Evolutionary conservation across 2,113 vertebrate species (phyloP).

Genomic region (Percina caprodes): DNA sequence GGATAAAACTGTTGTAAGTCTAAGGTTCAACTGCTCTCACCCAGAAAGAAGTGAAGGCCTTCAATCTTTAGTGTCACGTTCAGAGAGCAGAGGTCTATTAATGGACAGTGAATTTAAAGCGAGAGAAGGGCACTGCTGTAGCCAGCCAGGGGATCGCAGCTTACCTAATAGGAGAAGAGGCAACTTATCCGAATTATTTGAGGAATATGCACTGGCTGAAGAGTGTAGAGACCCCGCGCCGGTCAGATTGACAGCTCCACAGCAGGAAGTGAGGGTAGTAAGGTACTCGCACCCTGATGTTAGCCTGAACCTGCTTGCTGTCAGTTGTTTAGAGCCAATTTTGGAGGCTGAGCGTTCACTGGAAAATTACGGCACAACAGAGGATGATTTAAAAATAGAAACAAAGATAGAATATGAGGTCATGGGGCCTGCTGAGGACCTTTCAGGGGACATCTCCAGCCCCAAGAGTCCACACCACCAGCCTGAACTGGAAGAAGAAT

Average conservation of each 20-base stretch:
- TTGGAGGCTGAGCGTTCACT: conserved; percentile 57
- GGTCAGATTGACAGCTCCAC: neutral
- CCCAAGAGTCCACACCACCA: neutral
- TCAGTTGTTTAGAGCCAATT: conserved; percentile 70
- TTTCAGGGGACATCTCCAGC: conserved; percentile 23
- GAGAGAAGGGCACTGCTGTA: neutral
- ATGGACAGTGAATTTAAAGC: conserved; percentile 24
- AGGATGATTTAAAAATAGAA: conserved; percentile 26
- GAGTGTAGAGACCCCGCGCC: conserved; percentile 8
- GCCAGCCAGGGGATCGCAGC: neutral
- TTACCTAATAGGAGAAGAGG: conserved; percentile 11
- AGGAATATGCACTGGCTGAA: conserved; percentile 7
- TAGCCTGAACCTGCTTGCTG: conserved; percentile 34
- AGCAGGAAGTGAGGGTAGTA: conserved; percentile 18
- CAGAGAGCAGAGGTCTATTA: conserved; percentile 24
- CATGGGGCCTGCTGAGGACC: conserved; percentile 35
- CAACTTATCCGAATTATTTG: conserved; percentile 1
- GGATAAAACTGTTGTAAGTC: neutral
- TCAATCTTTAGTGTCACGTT: conserved; percentile 3
- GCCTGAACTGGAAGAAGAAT: conserved; percentile 12
- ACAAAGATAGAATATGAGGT: neutral
- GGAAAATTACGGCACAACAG: conserved; percentile 32
- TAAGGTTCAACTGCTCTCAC: neutral
- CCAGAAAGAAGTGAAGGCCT: conserved; percentile 14
- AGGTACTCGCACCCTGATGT: conserved; percentile 43